These are phyloP conservation scores for Seriola rivoliana DNA, from an alignment of 2,113 vertebrate genomes.

Conservation along the genomic window DNA sequence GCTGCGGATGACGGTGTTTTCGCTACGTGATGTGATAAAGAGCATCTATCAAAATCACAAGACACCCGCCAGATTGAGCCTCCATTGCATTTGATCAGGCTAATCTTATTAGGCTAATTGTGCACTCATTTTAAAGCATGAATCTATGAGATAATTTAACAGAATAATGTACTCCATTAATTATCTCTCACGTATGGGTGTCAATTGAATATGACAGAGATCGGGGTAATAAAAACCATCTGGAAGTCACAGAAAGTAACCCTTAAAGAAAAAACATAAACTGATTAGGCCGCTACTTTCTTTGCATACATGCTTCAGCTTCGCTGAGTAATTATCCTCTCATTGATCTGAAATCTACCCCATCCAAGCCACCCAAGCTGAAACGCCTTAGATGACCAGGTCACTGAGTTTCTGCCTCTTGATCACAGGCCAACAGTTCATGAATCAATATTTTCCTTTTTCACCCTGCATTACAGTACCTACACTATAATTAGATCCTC, in stretches of 20 bases:
- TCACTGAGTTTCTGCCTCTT: conserved; percentile 20
- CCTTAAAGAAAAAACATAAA: neutral
- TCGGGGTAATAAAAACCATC: conserved; percentile 7
- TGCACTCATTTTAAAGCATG: conserved; percentile 38
- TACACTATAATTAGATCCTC: conserved; percentile 39
- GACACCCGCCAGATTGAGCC: conserved; percentile 18
- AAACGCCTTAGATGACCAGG: conserved; percentile 12
- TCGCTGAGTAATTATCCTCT: conserved; percentile 1
- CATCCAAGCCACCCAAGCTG: neutral
- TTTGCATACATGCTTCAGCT: neutral
- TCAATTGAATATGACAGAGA: conserved; percentile 25
- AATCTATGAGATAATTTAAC: conserved; percentile 25
- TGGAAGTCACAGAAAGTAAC: neutral
- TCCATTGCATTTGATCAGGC: conserved; percentile 29
- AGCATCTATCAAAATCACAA: conserved; percentile 31
- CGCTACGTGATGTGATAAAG: conserved; percentile 19
- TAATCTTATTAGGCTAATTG: conserved; percentile 50
- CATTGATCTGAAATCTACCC: conserved; percentile 12
- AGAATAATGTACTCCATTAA: conserved; percentile 20
- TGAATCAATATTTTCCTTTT: conserved; percentile 50
- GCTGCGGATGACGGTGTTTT: neutral
- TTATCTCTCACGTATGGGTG: neutral
- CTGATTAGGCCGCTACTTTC: neutral
- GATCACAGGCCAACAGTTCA: conserved; percentile 21
- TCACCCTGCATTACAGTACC: conserved; percentile 26